These are phyloP conservation scores for Drosophila lowei DNA, from an alignment of 1,140 invertebrate species.

Conservation along the genomic window DNA sequence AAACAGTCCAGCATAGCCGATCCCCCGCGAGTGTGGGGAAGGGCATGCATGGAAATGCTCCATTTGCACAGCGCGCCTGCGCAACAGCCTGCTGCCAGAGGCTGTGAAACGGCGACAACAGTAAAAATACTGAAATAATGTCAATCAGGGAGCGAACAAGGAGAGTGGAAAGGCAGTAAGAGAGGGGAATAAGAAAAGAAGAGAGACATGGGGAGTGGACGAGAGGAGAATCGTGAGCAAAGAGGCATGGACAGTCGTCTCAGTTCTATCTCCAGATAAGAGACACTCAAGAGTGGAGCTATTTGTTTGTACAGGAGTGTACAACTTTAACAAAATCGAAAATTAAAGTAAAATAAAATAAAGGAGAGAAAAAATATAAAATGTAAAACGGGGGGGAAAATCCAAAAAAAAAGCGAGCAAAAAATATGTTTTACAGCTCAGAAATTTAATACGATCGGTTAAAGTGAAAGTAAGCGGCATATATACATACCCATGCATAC, in stretches of 20 bases:
- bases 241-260: constrained; percentile 42
- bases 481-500: background rate
- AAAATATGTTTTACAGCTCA: constrained; percentile 77
- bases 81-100: constrained; percentile 32
- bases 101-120: constrained; percentile 57
- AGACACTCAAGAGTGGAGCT: constrained; percentile 55
- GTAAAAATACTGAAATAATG: constrained; percentile 70
- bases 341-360: constrained; percentile 74
- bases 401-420: constrained; percentile 47
- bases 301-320: constrained; percentile 45
- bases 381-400: constrained; percentile 32
- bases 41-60: constrained; percentile 61
- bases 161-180: constrained; percentile 17
- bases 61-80: constrained; percentile 52
- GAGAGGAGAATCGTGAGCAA: constrained; percentile 5
- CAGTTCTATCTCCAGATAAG: constrained; percentile 44
- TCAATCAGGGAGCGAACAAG: constrained; percentile 46
- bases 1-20: background rate
- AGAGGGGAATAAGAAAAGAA: constrained; percentile 7
- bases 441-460: constrained; percentile 77
- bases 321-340: constrained; percentile 46
- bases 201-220: constrained; percentile 6
- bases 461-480: constrained; percentile 74
- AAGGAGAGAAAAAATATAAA: constrained; percentile 28
- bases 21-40: background rate